These are phyloP conservation scores for Chorisops tibialis DNA, from an alignment of 2,888 invertebrate species.

Conservation along the genomic window DNA sequence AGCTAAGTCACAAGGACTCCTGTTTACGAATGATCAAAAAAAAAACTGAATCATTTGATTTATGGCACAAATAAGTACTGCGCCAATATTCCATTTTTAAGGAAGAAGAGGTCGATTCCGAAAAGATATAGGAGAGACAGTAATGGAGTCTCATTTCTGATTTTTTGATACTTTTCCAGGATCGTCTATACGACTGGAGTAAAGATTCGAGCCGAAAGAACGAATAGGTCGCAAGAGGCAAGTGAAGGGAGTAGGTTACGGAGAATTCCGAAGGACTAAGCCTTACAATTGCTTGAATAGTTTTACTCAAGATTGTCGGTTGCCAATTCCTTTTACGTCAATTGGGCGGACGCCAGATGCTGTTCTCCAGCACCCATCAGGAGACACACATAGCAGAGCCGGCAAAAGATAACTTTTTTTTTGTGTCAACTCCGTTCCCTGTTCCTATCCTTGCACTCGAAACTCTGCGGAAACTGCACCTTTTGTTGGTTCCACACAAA, in stretches of 20 bases:
- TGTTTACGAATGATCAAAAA: conserved; percentile 1
- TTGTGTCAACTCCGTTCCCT: no score
- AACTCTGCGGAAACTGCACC: conserved; percentile 24
- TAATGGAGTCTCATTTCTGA: conserved; percentile 23
- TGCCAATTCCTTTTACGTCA: conserved; percentile 36
- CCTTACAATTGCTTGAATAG: conserved; percentile 3
- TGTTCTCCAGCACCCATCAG: background rate
- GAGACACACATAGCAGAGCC: conserved; percentile 3
- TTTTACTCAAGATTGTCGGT: conserved; percentile 22
- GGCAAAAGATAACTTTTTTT: conserved; percentile 18
- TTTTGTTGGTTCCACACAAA: conserved; percentile 25
- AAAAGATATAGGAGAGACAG: conserved; percentile 18
- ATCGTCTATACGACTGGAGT: no score
- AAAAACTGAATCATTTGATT: conserved; percentile 15
- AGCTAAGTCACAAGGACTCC: background rate
- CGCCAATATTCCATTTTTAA: conserved; percentile 25
- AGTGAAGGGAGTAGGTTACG: no score
- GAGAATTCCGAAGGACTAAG: no score
- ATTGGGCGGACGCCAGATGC: conserved; percentile 35
- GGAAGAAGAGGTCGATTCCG: conserved; percentile 16
- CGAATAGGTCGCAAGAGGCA: no score
- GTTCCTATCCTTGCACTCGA: conserved; percentile 4
- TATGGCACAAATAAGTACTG: conserved; percentile 26
- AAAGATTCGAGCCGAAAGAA: no score
- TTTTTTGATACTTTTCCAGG: conserved; percentile 24